Evolutionary conservation across 2,888 invertebrate species (phyloP).

Genomic region (Melanchra persicariae): DNA sequence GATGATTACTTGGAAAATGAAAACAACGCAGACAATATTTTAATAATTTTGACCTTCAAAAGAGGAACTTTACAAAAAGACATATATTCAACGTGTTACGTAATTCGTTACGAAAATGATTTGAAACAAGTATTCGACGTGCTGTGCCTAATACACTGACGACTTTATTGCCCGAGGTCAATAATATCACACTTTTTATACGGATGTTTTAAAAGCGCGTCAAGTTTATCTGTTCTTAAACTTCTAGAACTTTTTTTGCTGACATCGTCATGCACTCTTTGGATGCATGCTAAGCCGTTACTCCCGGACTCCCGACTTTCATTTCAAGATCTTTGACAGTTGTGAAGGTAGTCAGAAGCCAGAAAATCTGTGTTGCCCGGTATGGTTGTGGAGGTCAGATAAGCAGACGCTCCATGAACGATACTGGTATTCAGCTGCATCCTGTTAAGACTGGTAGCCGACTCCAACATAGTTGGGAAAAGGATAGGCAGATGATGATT

Average conservation of each 20-base stretch:
- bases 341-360: no score
- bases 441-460: no score
- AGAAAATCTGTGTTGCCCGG: no score
- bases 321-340: no score
- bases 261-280: neutral
- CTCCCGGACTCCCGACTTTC: neutral
- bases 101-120: neutral
- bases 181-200: neutral
- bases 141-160: neutral
- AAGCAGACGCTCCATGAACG: no score
- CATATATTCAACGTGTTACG: neutral
- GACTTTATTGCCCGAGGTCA: constrained; percentile 1
- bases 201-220: neutral
- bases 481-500: neutral
- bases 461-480: neutral
- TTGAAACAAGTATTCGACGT: neutral
- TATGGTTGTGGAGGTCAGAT: no score
- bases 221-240: neutral
- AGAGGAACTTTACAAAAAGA: neutral
- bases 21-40: neutral
- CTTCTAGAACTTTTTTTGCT: neutral
- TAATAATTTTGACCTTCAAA: neutral
- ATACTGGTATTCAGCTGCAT: neutral
- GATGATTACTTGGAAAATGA: no score
- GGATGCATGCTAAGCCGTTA: neutral